Evolutionary conservation across 2,797 vertebrate species (phyloP).

Genomic region (Halcyon badia): DNA sequence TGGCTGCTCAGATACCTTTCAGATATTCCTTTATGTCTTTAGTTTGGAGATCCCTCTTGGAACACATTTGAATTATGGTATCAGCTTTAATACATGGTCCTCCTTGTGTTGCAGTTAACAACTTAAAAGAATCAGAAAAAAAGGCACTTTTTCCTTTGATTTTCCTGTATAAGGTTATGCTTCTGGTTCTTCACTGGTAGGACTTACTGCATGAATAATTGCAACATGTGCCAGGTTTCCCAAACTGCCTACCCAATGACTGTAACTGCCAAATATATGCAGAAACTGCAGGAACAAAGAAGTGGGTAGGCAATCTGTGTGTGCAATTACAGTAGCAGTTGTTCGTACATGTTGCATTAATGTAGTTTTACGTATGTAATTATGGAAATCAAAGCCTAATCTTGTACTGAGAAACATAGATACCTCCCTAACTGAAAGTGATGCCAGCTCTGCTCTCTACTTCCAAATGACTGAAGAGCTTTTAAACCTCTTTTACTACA

Average conservation of each 20-base stretch:
- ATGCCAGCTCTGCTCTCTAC: not conserved
- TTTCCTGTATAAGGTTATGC: not conserved
- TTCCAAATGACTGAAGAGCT: conserved; percentile 51
- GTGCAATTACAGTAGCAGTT: conserved; percentile 20
- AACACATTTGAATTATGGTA: not conserved
- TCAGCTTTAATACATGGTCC: not conserved
- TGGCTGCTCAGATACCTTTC: not conserved
- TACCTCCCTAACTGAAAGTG: conserved; percentile 20
- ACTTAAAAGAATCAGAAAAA: not conserved
- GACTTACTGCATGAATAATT: not conserved
- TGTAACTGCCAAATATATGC: not conserved
- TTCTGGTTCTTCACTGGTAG: not conserved
- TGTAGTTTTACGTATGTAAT: conserved; percentile 36
- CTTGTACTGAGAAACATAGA: not conserved
- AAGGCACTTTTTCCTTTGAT: conserved; percentile 1
- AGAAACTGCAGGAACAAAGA: conserved; percentile 23
- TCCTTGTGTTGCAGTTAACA: conserved; percentile 2
- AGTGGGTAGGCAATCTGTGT: not conserved
- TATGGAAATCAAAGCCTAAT: conserved; percentile 49
- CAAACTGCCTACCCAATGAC: not conserved
- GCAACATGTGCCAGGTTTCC: not conserved
- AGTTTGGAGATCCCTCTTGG: not conserved
- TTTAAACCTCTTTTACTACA: conserved; percentile 40
- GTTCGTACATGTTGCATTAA: conserved; percentile 4
- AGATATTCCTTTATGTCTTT: not conserved